These are phyloP conservation scores for Ophioderma brevispina DNA, from an alignment of 35 echinoderm and acorn worm species.

Conservation along the genomic window DNA sequence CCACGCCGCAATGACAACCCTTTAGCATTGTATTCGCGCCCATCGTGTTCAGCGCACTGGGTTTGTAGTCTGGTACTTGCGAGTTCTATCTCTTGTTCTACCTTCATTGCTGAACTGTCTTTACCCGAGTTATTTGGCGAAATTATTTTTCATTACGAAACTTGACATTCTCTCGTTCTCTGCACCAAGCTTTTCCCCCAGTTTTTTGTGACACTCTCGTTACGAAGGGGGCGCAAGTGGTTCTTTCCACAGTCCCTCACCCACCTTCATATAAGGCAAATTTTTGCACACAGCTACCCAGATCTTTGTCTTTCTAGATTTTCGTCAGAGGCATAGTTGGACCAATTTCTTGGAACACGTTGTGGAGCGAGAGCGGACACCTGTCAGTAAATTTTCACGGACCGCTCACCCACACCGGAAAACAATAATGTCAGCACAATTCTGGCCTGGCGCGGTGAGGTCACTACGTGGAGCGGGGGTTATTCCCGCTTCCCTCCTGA, in stretches of 20 bases:
- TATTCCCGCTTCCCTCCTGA: no score
- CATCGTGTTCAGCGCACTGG: not conserved
- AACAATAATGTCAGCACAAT: no score
- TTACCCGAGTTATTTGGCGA: no score
- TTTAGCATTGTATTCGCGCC: slow-evolving; percentile 8
- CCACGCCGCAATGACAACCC: not conserved
- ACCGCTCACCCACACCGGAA: no score
- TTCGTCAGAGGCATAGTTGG: no score
- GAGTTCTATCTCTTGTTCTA: slow-evolving; percentile 2
- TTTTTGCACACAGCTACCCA: slow-evolving; percentile 9
- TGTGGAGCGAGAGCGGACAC: no score
- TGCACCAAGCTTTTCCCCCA: slow-evolving; percentile 72
- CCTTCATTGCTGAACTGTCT: not conserved
- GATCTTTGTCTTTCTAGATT: no score
- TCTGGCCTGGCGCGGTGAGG: no score
- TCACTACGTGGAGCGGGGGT: no score
- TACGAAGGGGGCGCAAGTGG: slow-evolving; percentile 27
- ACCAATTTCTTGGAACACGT: no score
- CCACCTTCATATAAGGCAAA: slow-evolving; percentile 68
- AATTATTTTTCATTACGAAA: slow-evolving; percentile 68
- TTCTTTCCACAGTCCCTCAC: slow-evolving; percentile 72
- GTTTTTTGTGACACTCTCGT: slow-evolving; percentile 74
- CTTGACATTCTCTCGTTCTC: slow-evolving; percentile 65
- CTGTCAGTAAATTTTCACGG: no score
- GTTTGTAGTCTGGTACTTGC: not conserved